Evolutionary conservation across 2,888 invertebrate species (phyloP), one percentile per base, ranked within the genome.

Genomic region (Apodemia hepburni): DNA sequence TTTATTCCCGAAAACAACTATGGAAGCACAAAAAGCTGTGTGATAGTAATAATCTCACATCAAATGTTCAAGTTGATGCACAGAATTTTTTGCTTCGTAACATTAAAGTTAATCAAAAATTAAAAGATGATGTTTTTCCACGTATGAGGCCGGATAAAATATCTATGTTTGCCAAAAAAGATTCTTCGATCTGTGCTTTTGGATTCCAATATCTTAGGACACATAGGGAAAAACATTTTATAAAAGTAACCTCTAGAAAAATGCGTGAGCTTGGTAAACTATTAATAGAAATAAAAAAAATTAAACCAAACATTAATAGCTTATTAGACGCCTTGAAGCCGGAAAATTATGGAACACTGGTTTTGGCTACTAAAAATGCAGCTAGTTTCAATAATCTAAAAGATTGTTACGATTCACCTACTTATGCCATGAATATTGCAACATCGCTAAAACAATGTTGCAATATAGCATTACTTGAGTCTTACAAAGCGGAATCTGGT

Each of bases 401-500:
- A 45, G 27, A 29, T 33, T 18, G 22, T 42, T 68, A 51, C 57
- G 42, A 49, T 42, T 47, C 65, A 61, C 69, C 69, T 18, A 70
- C 68, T n/a, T 69, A 64, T 64, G 69, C 68, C 38, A 69, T 70
- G 70, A 70, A 70, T 35, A 68, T 69, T 64, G 62, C 63, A 22
- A 66, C 66, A 51, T 65, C 64, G 27, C 54, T 68, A 58, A 70
- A 70, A 63, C 69, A 70, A 64, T 70, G 68, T 64, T 69, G 68
- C 29, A 67, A 58, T 64, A 65, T 68, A 63, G 70, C 69, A 54
- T 63, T 70, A 66, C 59, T 65, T 63, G 18, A 64, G 61, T 62
- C 18, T 63, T 61, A 57, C 33, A 59, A 64, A 9, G 9, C 35
- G 35, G 9, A 35, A 35, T 8, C 35, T 9, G 35, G 35, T 33